Evolutionary conservation across 2,113 vertebrate species (phyloP).

Genomic region (Glaucomys volans): DNA sequence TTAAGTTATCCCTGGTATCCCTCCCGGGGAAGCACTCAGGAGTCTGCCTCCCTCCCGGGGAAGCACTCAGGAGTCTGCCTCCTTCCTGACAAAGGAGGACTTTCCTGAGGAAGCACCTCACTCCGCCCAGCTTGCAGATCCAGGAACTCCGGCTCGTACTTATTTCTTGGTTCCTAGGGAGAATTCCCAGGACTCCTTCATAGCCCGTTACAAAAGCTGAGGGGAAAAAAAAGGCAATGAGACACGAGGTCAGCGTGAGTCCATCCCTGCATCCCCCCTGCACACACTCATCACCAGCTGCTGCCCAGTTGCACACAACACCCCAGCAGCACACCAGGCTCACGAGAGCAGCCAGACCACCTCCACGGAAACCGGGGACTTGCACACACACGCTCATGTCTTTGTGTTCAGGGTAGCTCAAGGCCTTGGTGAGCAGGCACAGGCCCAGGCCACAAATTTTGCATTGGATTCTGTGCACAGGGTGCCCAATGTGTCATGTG

Average conservation of each 20-base stretch:
- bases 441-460: not conserved
- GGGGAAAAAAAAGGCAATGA: slow-evolving; percentile 74
- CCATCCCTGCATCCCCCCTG: slow-evolving; percentile 75
- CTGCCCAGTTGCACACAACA: slow-evolving; percentile 81
- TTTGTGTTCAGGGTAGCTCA: slow-evolving; percentile 70
- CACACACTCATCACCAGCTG: slow-evolving; percentile 83
- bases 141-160: not conserved
- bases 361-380: slow-evolving; percentile 54
- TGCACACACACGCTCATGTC: slow-evolving; percentile 49
- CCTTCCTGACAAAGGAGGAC: not conserved
- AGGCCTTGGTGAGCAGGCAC: slow-evolving; percentile 59
- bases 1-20: no score
- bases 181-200: not conserved
- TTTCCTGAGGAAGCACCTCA: not conserved
- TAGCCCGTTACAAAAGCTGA: not conserved
- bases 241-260: slow-evolving; percentile 68
- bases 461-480: not conserved
- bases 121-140: slow-evolving; percentile 21
- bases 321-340: slow-evolving; percentile 71
- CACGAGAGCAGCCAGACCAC: slow-evolving; percentile 72
- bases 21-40: not conserved
- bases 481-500: fast-evolving
- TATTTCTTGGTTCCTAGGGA: not conserved
- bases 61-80: no score
- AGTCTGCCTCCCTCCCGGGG: no score